Evolutionary conservation across 2,797 vertebrate species (phyloP), one percentile per base, ranked within the genome.

Genomic region (Hydrolagus colliei): DNA sequence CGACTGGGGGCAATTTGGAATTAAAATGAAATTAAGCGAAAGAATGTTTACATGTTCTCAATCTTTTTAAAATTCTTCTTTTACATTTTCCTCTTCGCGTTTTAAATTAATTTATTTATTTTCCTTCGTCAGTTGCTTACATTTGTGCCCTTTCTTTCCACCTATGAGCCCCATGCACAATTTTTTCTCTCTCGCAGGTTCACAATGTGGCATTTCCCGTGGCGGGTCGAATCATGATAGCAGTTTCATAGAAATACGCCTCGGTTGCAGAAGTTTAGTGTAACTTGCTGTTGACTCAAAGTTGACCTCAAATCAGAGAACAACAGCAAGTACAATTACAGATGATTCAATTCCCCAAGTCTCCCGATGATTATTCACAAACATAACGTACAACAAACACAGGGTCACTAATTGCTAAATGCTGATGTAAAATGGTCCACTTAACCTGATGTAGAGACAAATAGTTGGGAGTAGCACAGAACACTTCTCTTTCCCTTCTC

Each of bases 1-100:
- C 6, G 41, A 52, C 6, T 3, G 41, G 41, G 41, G 41, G 6
- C 41, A 52, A 52, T 52, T 52, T 52, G 41, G 41, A 52, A 52
- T 52, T 52, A 52, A 52, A 68, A 63, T 80, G 78, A 80, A 80
- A 80, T 52, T 52, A 52, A 65, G 14, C 63, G 13, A 41, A 84
- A 35, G 67, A 84, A 84, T 35, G 27, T 11, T 35, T 84, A 14
- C 9, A 11, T 10, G 22, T 68, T 68, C 63, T 35, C 63, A 82
- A 35, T 67, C 68, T 27, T 74, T 35, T 27, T 62, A n/a, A 52
- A 52, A 63, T 16, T 71, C 6, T 32, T 12, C 14, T 27, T 27
- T 27, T 65, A 10, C 16, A 71, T 35, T 71, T 71, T 71, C 27
- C 9, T 52, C 41, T 52, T 52, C 1, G 2, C 6, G 41, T 52